Evolutionary conservation across 1,140 invertebrate genomes (phyloP), one percentile per base, ranked within the genome.

Genomic region (Aricia agestis): DNA sequence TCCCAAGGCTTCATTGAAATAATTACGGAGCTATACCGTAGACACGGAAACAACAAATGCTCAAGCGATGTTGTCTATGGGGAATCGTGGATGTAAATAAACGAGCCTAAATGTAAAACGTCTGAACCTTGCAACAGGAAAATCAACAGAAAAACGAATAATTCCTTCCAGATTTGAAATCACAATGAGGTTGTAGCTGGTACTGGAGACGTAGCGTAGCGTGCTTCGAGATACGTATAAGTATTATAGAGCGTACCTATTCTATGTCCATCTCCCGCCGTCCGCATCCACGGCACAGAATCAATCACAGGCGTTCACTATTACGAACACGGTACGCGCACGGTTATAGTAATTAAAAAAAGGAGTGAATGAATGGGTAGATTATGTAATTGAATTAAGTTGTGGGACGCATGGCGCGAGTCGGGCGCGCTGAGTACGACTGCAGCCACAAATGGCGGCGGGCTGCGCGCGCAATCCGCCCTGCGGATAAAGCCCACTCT

Each of bases 391-490:
- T 82, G 68, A 32, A 71, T 78, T 77, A 76, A 70, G 78, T 82
- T 72, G 73, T 76, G 72, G 73, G 78, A 79, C 78, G 82, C 84
- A 87, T 87, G 85, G 82, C 83, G 86, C 85, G 85, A 78, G 80
- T 63, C 63, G 57, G 74, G 67, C 84, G 86, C 85, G 83, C 84
- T 78, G 77, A 70, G 71, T 71, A 78, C 82, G 80, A 89, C 86
- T 90, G 88, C 88, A 85, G 86, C 82, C 76, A 84, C 82, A 81
- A 87, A 90, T 90, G 88, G 87, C 87, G 84, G 84, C 72, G 66
- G 72, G 36, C 0, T 87, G 88, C 88, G 88, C 87, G 88, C 88
- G 88, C 88, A 83, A 78, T 76, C 80, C 86, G 85, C 85, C 88
- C 85, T 86, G 81, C 74, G 80, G 68, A 78, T 83, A 84, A 78